Evolutionary conservation across 1,140 invertebrate genomes (phyloP), one percentile per base, ranked within the genome.

Genomic region (Musca vetustissima): DNA sequence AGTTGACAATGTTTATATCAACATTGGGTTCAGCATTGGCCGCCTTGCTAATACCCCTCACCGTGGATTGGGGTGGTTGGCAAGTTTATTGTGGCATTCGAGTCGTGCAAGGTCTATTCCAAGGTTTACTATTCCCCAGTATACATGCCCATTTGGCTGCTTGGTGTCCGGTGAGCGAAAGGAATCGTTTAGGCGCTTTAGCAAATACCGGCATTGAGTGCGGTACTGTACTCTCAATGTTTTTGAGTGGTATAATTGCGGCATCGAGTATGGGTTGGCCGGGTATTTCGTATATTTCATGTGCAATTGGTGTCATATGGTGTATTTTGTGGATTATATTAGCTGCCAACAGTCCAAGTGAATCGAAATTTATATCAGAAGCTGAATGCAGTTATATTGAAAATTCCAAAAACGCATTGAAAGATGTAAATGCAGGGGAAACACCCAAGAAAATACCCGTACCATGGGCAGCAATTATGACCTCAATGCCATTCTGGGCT

Each of bases 401-500:
- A 73, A 64, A 67, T 0, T 77, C 75, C 1, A 74, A 75, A 9
- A 79, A 69, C 50, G 57, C 68, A 1, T 71, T 71, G 70, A 81
- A 71, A 15, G 65, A 70, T 25, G 50, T 72, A 9, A 66, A 74
- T 2, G 25, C 53, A 0, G 68, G 70, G 17, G 68, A 28, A 3
- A 32, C 59, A 1, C 57, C 68, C 1, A 64, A 82, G 68, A 72
- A 8, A 4, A 74, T 72, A 50, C 75, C 74, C 0, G 73, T 79
- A 19, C 94, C 94, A 3, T 97, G 93, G 93, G 84, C 82, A 49
- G 81, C 86, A 3, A 93, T 98, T 50, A 85, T 92, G 13, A 84
- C 92, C 0, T 94, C 93, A 0, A 69, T 89, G 13, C 92, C 95
- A 0, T 89, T 97, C 68, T 92, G 91, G 90, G 91, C 94, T 0